Conservation (phyloP, 2,113 vertebrate genomes). For the Nothoprocta perdicaria region DNA sequence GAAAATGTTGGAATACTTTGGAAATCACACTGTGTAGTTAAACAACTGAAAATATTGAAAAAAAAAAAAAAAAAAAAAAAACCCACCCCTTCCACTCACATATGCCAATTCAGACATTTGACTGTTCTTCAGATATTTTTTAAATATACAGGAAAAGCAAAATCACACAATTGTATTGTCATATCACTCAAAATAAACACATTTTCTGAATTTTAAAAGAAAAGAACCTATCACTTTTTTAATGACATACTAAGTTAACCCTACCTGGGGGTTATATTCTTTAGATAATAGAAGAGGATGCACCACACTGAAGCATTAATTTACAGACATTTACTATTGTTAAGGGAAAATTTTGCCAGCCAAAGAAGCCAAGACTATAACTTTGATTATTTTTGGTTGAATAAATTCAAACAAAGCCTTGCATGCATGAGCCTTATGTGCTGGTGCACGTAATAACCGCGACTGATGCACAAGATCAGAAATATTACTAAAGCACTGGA, state of each 20-base stretch:
- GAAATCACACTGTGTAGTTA: not conserved
- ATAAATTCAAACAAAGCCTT: not conserved
- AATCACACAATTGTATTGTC: not conserved
- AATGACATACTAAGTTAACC: not conserved
- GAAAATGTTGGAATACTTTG: conserved; percentile 9
- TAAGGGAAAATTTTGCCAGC: not conserved
- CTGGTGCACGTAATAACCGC: not conserved
- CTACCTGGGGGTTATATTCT: not conserved
- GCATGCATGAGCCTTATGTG: not conserved
- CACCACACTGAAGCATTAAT: not conserved
- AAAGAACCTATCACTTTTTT: not conserved
- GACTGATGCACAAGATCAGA: not conserved
- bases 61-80: not conserved
- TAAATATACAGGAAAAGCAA: not conserved
- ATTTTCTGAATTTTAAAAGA: not conserved
- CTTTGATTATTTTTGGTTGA: not conserved
- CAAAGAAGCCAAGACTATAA: not conserved
- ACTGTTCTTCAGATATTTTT: not conserved
- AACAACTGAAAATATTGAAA: not conserved
- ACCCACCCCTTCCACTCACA: not conserved
- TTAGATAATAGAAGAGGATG: not conserved
- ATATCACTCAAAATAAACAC: not conserved
- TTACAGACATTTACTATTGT: fast-evolving
- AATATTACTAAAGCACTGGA: not conserved
- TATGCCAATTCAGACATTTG: not conserved